Base-by-base conservation (phyloP, 2,113 vertebrate genomes). In the Tylochromis polylepis region DNA sequence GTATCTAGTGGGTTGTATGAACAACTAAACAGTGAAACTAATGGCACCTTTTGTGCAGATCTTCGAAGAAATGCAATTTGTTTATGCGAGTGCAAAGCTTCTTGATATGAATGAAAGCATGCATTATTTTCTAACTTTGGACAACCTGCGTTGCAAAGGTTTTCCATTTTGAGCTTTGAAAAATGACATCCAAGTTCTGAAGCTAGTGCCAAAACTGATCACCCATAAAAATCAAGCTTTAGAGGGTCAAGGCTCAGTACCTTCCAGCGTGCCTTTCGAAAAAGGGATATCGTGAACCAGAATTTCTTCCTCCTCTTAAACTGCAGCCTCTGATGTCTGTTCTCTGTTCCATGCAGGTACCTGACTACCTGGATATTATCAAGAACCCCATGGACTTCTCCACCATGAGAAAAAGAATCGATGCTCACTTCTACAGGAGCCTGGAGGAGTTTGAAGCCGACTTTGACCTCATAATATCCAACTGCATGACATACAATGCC, bases 401-500 rank as follows among this genome's bases (percentile, higher is more conserved):
- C 83, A 98, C 98, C 27, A 98, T 99, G 98, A 94, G 97, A 87
- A 97, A 97, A 91, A 97, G 96, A 75, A 96, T 99, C 24, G 98
- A 99, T 70, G 93, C 95, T 10, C 98, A 98, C 88, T 94, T 91
- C 75, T 99, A 99, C 94, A 95, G 88, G 80, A 98, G 96, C 90
- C 94, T 99, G 87, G 96, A 96, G 56, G 97, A 98, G 29, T 98
- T 99, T 87, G 98, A 99, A 95, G 96, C 96, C 1, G 99, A 99
- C 94, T 99, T 99, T 84, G 96, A 98, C 94, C 97, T 99, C 84
- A 97, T 99, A 53, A 97, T 99, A 91, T 93, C 96, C 91, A 99
- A 99, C 96, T 99, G 99, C 96, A 96, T 99, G 98, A 97, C 96
- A 80, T 99, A 99, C 95, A 99, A 99, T 67, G 97, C 97, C 94